Evolutionary conservation across 2,113 vertebrate genomes (phyloP).

Genomic region (Syngnathus floridae): DNA sequence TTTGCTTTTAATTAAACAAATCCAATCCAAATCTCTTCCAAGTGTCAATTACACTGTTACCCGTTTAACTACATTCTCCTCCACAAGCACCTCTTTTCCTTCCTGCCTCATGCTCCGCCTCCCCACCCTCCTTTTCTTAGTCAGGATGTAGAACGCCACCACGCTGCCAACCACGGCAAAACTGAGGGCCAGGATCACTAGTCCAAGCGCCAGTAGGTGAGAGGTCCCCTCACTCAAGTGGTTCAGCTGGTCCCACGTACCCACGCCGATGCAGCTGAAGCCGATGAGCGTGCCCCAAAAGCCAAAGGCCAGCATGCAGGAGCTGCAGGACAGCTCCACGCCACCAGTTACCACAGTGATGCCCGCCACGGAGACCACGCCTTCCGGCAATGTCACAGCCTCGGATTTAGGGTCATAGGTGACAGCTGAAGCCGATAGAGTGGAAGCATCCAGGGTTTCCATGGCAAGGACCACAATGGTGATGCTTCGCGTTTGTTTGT

Average conservation of each 20-base stretch:
- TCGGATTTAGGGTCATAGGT: constrained; percentile 62
- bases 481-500: not conserved
- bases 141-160: constrained; percentile 39
- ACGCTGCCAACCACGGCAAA: constrained; percentile 42
- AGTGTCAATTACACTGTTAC: constrained; percentile 60
- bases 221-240: constrained; percentile 27
- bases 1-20: not conserved
- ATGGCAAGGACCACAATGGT: constrained; percentile 18
- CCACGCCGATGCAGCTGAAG: constrained; percentile 63
- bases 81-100: constrained; percentile 63
- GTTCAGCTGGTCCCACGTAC: constrained; percentile 59
- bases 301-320: constrained; percentile 69
- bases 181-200: constrained; percentile 61
- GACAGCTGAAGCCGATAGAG: constrained; percentile 48
- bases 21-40: not conserved
- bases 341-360: constrained; percentile 70
- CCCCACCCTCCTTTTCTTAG: constrained; percentile 40
- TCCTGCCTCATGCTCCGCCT: constrained; percentile 44
- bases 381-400: constrained; percentile 57
- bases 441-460: constrained; percentile 50
- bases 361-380: constrained; percentile 68
- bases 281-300: constrained; percentile 69
- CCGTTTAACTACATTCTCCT: constrained; percentile 62
- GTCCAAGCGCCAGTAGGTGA: constrained; percentile 59
- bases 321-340: constrained; percentile 66